Evolutionary conservation across 2,113 vertebrate genomes (phyloP).

Genomic region (Siniperca chuatsi): DNA sequence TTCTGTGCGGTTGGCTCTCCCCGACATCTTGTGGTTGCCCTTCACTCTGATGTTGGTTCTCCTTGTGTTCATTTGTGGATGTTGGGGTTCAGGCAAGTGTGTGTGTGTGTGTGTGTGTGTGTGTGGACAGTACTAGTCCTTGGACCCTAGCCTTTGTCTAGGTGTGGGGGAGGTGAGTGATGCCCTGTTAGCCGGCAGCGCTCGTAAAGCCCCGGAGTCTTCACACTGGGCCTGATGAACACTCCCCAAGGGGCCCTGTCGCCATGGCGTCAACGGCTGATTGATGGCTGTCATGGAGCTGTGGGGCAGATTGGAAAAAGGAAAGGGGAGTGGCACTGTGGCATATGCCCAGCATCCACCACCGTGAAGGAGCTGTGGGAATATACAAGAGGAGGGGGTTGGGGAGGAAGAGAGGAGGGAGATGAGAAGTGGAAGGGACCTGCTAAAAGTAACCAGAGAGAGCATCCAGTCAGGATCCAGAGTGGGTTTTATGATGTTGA

Average conservation of each 20-base stretch:
- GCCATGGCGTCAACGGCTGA: constrained; percentile 87
- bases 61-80: constrained; percentile 44
- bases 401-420: constrained; percentile 60
- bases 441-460: constrained; percentile 46
- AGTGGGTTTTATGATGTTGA: constrained; percentile 80
- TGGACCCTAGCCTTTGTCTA: constrained; percentile 83
- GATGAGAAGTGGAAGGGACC: constrained; percentile 62
- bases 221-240: constrained; percentile 88
- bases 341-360: constrained; percentile 87
- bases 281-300: constrained; percentile 93
- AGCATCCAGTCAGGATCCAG: constrained; percentile 61
- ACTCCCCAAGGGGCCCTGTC: constrained; percentile 87
- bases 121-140: constrained; percentile 79
- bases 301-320: constrained; percentile 88
- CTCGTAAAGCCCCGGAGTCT: constrained; percentile 84
- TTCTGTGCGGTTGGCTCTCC: constrained; percentile 34
- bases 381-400: constrained; percentile 48
- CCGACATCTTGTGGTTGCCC: constrained; percentile 66
- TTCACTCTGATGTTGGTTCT: constrained; percentile 51
- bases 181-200: constrained; percentile 80
- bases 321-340: constrained; percentile 87
- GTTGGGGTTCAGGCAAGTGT: constrained; percentile 51
- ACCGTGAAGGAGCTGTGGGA: constrained; percentile 46
- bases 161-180: constrained; percentile 79
- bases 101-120: constrained; percentile 46